Evolutionary conservation across 2,113 vertebrate genomes (phyloP), one percentile per base, ranked within the genome.

Genomic region (Nymphicus hollandicus): DNA sequence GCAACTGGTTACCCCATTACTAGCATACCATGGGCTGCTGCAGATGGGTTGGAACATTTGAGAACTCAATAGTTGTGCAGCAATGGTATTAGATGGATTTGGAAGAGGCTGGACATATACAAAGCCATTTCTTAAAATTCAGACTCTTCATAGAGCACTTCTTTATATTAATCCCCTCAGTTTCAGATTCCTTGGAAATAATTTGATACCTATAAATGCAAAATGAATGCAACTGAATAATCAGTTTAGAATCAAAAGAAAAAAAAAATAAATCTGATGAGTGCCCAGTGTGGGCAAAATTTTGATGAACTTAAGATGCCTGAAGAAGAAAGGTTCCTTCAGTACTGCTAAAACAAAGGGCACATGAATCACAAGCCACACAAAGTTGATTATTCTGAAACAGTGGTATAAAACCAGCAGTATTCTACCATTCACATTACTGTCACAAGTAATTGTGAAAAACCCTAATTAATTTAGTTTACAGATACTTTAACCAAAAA

Each of bases 261-360:
- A 31, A 52, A 52, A 66, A 35, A 17, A 18, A 4, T n/a, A 53
- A 24, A 28, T 6, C 33, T 37, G 66, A 71, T 11, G 5, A 73
- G 17, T 61, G 25, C 23, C 25, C 33, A 13, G 2, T 8, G 15
- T 0, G 0, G 31, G 6, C 10, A 91, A 20, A 2, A 10, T 27
- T 61, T 60, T 61, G 4, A 19, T 61, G 18, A 70, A 12, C 14
- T 49, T 16, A 7, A 58, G 9, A 37, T 50, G 18, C 3, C 29
- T 47, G 17, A 70, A 55, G 15, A 44, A 24, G 9, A 73, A 66
- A 27, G 2, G 20, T 44, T 84, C 87, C 44, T 35, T 83, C 46
- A 13, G 10, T 14, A 31, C 12, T 35, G 24, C 10, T 56, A 64
- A 55, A 81, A 31, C 69, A 27, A 81, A 73, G 8, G 15, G 3